These are phyloP conservation scores for Vidua macroura DNA, from an alignment of 2,113 vertebrate genomes.

Conservation along the genomic window DNA sequence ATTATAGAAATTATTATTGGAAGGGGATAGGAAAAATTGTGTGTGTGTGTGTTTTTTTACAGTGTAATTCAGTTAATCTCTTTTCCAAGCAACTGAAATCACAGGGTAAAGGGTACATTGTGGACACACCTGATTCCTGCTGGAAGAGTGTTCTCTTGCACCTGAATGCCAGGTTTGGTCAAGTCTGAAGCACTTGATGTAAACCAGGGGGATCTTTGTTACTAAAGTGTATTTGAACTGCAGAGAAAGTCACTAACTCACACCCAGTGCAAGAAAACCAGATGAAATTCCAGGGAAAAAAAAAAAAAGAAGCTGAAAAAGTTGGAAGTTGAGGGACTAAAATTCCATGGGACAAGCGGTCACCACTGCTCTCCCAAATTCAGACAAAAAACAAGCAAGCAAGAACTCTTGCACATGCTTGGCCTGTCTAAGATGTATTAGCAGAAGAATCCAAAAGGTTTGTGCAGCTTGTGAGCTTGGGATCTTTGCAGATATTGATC, in stretches of 20 bases:
- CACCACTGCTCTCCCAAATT: not conserved
- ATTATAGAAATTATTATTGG: not conserved
- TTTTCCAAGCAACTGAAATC: not conserved
- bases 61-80: not conserved
- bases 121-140: not conserved
- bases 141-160: not conserved
- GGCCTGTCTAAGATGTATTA: not conserved
- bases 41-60: not conserved
- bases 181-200: not conserved
- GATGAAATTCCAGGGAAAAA: not conserved
- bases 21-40: not conserved
- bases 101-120: not conserved
- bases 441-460: not conserved
- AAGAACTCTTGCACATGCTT: not conserved
- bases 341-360: not conserved
- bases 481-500: not conserved
- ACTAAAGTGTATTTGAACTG: not conserved
- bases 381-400: not conserved
- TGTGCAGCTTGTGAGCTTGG: not conserved
- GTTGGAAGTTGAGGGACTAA: not conserved
- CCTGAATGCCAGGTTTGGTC: not conserved
- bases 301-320: not conserved
- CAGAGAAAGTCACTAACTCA: not conserved
- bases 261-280: not conserved
- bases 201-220: not conserved